Conservation (phyloP, 2,888 invertebrate genomes). For the Strigamia crassipes region DNA sequence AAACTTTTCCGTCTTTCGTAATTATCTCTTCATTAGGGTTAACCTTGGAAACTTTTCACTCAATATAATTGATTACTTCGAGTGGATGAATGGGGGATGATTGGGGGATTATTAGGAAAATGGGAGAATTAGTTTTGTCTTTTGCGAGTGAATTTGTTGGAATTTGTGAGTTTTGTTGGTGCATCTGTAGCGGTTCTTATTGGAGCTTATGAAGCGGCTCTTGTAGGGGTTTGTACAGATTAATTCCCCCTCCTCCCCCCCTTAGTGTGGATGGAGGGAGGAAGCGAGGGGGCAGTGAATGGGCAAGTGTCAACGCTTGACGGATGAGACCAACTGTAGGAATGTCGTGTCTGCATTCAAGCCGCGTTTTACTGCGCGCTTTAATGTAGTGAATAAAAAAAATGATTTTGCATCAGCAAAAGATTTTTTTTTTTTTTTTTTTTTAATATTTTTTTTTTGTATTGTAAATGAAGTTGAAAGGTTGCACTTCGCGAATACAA, state of each 20-base stretch:
- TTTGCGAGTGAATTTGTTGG: too few relatives aligned
- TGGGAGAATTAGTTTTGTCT: neutral
- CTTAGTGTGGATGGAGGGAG: neutral
- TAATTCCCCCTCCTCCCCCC: constrained; percentile 33
- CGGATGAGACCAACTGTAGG: constrained; percentile 42
- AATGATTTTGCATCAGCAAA: neutral
- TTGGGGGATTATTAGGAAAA: constrained; percentile 2
- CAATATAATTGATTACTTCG: neutral
- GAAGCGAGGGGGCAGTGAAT: neutral
- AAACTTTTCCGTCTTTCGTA: constrained; percentile 26
- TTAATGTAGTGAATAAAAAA: neutral
- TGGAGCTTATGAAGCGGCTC: constrained; percentile 15
- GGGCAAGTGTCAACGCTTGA: constrained; percentile 37
- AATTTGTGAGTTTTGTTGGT: neutral
- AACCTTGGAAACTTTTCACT: constrained; percentile 3
- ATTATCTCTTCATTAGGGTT: constrained; percentile 8
- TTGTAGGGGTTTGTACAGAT: constrained; percentile 35
- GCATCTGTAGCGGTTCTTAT: constrained; percentile 19
- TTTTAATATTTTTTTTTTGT: neutral
- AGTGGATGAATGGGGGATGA: neutral
- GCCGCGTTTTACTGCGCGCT: neutral
- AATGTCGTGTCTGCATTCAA: constrained; percentile 7
- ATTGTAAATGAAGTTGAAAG: neutral
- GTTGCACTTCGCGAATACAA: neutral
- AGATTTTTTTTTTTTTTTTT: neutral